Evolutionary conservation across 2,797 vertebrate genomes (phyloP), one percentile per base, ranked within the genome.

Genomic region (Neopelma chrysocephalum): DNA sequence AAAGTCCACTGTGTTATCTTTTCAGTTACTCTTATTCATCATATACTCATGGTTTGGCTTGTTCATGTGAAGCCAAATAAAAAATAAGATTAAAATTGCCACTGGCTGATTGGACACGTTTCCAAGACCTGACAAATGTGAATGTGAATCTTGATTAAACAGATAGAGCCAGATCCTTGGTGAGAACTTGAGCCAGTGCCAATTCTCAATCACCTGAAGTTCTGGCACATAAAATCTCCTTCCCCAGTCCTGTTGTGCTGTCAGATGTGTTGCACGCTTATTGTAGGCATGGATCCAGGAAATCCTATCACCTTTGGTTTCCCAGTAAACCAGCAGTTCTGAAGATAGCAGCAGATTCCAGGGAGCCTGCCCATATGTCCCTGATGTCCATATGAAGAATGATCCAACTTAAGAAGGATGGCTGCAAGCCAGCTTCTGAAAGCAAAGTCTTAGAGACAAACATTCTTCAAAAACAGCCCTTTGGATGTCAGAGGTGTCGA

Each of bases 191-290:
- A 93, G 75, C 6, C 23, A n/a, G 22, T 48, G 82, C 91, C 94
- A 92, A 1, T 36, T 85, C 58, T 58, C 69, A 89, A 62, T 79
- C 89, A 95, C 91, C 95, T 96, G 95, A 94, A 75, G 27, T 56
- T 93, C 87, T 95, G 91, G 82, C 72, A 89, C 69, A 79, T 95
- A 93, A 95, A 96, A 92, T 48, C 87, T 91, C 58, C 47, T 78
- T 82, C 69, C 72, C 92, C 65, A 21, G 65, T 51, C 79, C 82
- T 88, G 50, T 61, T 95, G 77, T 91, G 82, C 72, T 91, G 12
- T 96, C 87, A 95, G 79, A 95, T 91, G 68, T 82, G 64, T 80
- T 89, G 57, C 84, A 69, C 68, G 62, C 82, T 95, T 91, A 62
- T 61, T 75, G 29, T 62, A 83, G 91, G 93, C 93, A 81, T 29